Evolutionary conservation across 2,797 vertebrate species (phyloP), one percentile per base, ranked within the genome.

Genomic region (Takifugu rubripes): DNA sequence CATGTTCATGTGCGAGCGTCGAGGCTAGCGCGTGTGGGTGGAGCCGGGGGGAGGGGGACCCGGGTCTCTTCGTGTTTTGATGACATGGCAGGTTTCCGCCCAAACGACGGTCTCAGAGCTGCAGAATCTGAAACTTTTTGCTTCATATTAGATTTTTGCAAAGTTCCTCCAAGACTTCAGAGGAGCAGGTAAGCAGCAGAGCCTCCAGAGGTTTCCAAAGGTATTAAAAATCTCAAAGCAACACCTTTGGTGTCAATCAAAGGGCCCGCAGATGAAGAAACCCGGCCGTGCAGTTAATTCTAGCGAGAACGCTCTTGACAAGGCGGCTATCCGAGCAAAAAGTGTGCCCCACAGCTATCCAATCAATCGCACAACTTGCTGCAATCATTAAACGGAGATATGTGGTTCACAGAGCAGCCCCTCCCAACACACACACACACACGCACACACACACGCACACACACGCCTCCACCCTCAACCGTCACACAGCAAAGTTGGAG

Each of bases 161-260:
- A 86, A 70, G 2, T 21, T 79, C 56, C 78, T 74, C 56, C 43
- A 70, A 76, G 75, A 59, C 17, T 66, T 61, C 64, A 42, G 58
- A 64, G 66, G 52, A 52, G 47, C 54, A 54, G 21, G 52, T 24
- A 1, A 29, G 27, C 53, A 67, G 54, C 54, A 45, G 59, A 56
- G 71, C 73, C 86, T 75, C 74, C 0, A 57, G 83, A 84, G 87
- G 74, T 70, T 70, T 70, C 48, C 49, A 65, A 70, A 77, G 72
- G 79, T 83, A 84, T 86, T 84, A 85, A 68, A 87, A 82, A 85
- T 75, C 78, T 86, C 71, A 87, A 87, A 84, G 85, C 72, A 86
- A 84, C 86, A 87, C 82, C 83, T 89, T 81, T 81, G 78, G 83
- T 84, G 89, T 87, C 84, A 84, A 88, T 90, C 86, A 90, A 87